Base-by-base conservation (phyloP, 2,888 invertebrate species). In the Drosophila recens region DNA sequence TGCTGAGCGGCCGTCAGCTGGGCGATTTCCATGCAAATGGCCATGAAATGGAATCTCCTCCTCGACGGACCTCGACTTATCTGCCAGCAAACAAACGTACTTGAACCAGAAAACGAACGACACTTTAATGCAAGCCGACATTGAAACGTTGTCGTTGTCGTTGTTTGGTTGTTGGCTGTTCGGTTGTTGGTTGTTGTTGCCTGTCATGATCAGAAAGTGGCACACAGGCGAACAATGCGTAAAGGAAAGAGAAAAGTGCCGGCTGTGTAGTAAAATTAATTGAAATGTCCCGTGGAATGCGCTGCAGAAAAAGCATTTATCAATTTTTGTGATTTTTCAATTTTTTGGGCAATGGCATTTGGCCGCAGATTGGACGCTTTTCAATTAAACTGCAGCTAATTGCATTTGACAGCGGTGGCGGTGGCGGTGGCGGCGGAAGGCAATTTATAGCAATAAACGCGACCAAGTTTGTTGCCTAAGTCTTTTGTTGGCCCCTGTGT, bases 101-200 rank as follows among this genome's bases (percentile, higher is more conserved):
- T 90, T 90, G 91, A 90, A 90, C 90, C 91, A 90, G 89, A 90
- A 89, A 90, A 76, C 88, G 80, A 85, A 76, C 89, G 90, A 90
- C 90, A 89, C 89, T 88, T 89, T 89, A 90, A 90, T 90, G 84
- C 89, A 79, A 89, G 82, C 82, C 90, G 90, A 90, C 90, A 90
- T 90, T 84, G 88, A 86, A 90, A 84, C 88, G 88, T 82, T 87
- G 82, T 43, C 53, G 70, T 61, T 61, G 67, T 49, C 20, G 57
- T 57, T 42, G 61, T 45, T 23, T 3, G 20, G 69, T 69, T 67
- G 51, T 27, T 36, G 51, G 70, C 56, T 49, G 70, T 13, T 42
- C 20, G 43, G 65, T 42, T 45, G 68, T 42, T 43, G 40, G 42
- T 36, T 33, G 56, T 72, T 67, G 77, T 72, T 67, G 77, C 58